These are phyloP conservation scores for Zhuqinia jingwanae DNA, from an alignment of 2,888 invertebrate species.

Conservation along the genomic window DNA sequence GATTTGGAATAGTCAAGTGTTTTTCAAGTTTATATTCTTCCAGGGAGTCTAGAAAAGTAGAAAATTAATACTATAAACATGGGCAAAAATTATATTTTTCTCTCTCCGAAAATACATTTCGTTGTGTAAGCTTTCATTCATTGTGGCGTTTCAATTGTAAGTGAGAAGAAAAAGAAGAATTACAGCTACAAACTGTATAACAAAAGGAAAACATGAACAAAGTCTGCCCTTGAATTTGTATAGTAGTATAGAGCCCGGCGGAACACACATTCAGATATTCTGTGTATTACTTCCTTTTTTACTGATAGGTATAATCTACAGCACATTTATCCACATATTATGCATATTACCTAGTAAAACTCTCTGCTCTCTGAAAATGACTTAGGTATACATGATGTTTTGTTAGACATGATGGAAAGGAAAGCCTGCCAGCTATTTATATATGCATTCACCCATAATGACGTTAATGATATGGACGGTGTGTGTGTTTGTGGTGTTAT, in stretches of 20 bases:
- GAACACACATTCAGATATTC: background rate
- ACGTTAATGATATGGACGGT: background rate
- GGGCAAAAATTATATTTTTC: background rate
- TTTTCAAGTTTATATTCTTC: slow-evolving; percentile 2
- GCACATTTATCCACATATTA: background rate
- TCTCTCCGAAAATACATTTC: slow-evolving; percentile 11
- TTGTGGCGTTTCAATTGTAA: background rate
- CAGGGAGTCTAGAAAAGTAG: background rate
- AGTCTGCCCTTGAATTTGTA: slow-evolving; percentile 34
- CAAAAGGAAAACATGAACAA: slow-evolving; percentile 33
- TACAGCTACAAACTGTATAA: slow-evolving; percentile 29
- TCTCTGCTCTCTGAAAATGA: too few relatives aligned
- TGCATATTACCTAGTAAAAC: too few relatives aligned
- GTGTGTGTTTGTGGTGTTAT: background rate
- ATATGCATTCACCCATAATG: background rate
- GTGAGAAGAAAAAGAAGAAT: too few relatives aligned
- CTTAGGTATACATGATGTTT: too few relatives aligned
- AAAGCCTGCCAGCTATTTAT: too few relatives aligned
- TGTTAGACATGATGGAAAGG: too few relatives aligned
- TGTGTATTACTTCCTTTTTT: background rate
- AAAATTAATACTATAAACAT: slow-evolving; percentile 14
- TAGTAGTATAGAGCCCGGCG: background rate
- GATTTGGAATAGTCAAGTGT: slow-evolving; percentile 29
- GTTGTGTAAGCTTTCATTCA: background rate
- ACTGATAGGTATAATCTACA: slow-evolving; percentile 4